Base-by-base conservation (phyloP, 2,797 vertebrate species). In the Peromyscus aztecus region DNA sequence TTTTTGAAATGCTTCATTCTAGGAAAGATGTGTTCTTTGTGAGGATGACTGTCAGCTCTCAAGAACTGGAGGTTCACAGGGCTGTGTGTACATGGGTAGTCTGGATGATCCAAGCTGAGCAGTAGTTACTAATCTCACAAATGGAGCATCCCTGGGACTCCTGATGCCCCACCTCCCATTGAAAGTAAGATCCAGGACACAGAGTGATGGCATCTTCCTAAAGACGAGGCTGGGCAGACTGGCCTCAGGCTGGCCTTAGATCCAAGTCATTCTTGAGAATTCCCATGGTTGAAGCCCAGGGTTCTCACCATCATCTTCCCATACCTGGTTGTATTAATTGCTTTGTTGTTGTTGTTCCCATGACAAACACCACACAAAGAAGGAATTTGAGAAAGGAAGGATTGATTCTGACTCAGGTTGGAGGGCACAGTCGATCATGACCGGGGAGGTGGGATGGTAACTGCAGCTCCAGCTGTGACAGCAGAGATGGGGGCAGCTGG, bases 1-100 rank as follows among this genome's bases (percentile, higher is more conserved):
- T 94, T 97, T 98, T 98, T 98, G 97, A 98, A 76, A 13, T 97
- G 96, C 96, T 91, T 97, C 96, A 97, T 97, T 96, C 97, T 97
- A 91, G 23, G 82, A 98, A 97, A 97, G 95, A 96, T 97, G 95
- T 95, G 85, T 94, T 55, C 34, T 97, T 97, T 97, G 49, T 88
- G 96, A 73, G 95, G 76, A 92, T 97, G 94, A 98, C 89, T 89
- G 94, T 71, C 95, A 88, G 90, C 85, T 90, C 95, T 1, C 0
- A 97, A 95, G 57, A 73, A 40, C 6, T 8, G 97, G 89, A 84
- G 97, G 91, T 93, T 97, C 97, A 88, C 85, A 75, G 55, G 97
- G 95, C 92, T 97, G 76, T 97, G 96, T 57, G 92, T 96, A 17
- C 94, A 34, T 31, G 55, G 17, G 4, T 31, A 34, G 11, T 98